A percentile compares a stretch with the other conserved stretches of the same genome.
These are phyloP conservation scores for Oophaga sylvatica DNA, from an alignment of 2,797 vertebrate species.

Conservation along the genomic window DNA sequence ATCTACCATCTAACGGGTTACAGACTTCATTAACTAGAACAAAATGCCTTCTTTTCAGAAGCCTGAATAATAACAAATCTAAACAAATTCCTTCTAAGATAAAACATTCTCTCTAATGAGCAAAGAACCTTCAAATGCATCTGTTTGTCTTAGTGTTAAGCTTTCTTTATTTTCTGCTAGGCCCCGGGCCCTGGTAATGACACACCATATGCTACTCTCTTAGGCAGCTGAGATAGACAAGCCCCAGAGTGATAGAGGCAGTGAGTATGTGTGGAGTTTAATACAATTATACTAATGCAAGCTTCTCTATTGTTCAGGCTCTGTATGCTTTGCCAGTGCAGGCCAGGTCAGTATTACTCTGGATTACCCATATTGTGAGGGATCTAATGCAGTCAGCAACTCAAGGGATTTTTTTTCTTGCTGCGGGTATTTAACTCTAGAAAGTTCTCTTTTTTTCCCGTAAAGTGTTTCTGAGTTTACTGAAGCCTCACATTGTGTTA, in stretches of 20 bases:
- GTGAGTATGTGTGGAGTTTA: slow-evolving; percentile 74
- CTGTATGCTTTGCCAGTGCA: slow-evolving; percentile 60
- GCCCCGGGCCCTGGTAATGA: slow-evolving; percentile 71
- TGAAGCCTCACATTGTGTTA: slow-evolving; percentile 20
- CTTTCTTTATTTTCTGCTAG: slow-evolving; percentile 63
- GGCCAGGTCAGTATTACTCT: slow-evolving; percentile 64
- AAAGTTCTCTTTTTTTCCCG: slow-evolving; percentile 2
- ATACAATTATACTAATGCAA: slow-evolving; percentile 76
- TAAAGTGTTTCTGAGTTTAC: slow-evolving; percentile 11
- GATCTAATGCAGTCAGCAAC: slow-evolving; percentile 63
- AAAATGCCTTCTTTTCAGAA: slow-evolving; percentile 45
- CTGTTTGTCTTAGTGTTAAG: slow-evolving; percentile 77
- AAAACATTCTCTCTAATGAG: slow-evolving; percentile 48
- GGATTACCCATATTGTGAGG: slow-evolving; percentile 56
- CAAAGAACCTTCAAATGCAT: slow-evolving; percentile 57
- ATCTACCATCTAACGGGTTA: slow-evolving; percentile 33
- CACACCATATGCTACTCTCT: slow-evolving; percentile 74
- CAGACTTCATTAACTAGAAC: slow-evolving; percentile 46
- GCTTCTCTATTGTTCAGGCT: slow-evolving; percentile 72
- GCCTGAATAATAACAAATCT: slow-evolving; percentile 60
- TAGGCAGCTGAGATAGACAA: slow-evolving; percentile 68
- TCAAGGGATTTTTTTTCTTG: slow-evolving; percentile 56
- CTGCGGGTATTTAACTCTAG: slow-evolving; percentile 27
- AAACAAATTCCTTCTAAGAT: slow-evolving; percentile 58
- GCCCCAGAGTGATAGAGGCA: slow-evolving; percentile 65